phyloP scores from a whole-genome alignment of 2,888 invertebrate species.

The Drosophila mimetica region DNA sequence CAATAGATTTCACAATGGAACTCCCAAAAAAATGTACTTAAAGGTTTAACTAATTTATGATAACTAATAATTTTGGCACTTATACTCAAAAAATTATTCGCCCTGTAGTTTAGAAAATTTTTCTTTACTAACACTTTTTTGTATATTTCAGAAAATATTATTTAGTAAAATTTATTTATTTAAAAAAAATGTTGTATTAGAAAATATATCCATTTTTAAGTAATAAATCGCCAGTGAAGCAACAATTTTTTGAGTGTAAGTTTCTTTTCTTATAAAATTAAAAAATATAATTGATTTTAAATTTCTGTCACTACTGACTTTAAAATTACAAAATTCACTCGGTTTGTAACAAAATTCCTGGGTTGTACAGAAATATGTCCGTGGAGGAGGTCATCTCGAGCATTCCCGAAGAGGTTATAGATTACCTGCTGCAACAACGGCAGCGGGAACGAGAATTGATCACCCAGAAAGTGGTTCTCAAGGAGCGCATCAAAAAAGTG shows the following conservation, averaged over 20 bases:
- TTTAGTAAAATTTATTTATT: no score
- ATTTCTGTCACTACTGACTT: not conserved
- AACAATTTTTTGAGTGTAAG: no score
- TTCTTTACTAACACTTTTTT: no score
- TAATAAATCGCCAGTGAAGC: no score
- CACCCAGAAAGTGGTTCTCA: conserved; percentile 51
- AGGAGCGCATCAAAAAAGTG: conserved; percentile 43
- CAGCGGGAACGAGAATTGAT: conserved; percentile 53
- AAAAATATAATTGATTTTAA: not conserved
- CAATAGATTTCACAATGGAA: conserved; percentile 4
- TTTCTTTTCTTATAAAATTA: no score
- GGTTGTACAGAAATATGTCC: conserved; percentile 15
- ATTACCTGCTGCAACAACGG: conserved; percentile 56
- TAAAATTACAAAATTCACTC: conserved; percentile 18
- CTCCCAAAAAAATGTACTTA: not conserved
- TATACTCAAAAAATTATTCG: no score
- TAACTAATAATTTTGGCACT: no score
- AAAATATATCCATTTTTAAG: no score
- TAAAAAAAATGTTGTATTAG: no score
- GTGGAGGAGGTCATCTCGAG: conserved; percentile 22
- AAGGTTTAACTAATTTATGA: not conserved
- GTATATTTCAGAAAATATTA: not conserved
- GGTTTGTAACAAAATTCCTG: not conserved
- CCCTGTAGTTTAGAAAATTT: no score
- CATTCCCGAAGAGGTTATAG: conserved; percentile 57